These are phyloP conservation scores for Oligia fasciuncula DNA, from an alignment of 2,888 invertebrate genomes.

Conservation along the genomic window DNA sequence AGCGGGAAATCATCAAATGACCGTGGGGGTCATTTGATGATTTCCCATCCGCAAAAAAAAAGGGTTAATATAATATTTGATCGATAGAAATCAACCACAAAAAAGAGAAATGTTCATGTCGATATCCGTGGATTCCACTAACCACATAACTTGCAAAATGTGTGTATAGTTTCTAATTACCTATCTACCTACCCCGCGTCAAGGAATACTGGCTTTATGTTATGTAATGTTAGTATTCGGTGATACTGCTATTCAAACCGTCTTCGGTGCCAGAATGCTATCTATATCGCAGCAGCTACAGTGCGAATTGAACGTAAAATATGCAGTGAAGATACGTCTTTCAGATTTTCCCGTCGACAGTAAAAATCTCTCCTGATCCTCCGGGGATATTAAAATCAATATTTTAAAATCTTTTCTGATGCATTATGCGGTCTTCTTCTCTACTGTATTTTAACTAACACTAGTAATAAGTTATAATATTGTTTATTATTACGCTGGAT, in stretches of 20 bases:
- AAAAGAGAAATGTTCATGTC: too few relatives aligned
- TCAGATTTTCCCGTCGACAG: slow-evolving; percentile 17
- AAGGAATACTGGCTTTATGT: background rate
- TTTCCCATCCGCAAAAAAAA: too few relatives aligned
- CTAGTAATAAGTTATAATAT: too few relatives aligned
- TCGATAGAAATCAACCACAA: too few relatives aligned
- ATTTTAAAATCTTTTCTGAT: slow-evolving; percentile 21
- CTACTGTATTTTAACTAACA: too few relatives aligned
- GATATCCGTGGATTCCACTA: too few relatives aligned
- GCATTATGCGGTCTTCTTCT: background rate
- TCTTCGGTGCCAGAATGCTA: slow-evolving; percentile 9
- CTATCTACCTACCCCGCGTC: background rate
- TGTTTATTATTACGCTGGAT: too few relatives aligned
- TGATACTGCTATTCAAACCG: background rate
- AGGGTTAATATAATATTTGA: too few relatives aligned
- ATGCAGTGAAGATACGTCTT: slow-evolving; percentile 20
- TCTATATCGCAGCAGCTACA: slow-evolving; percentile 24
- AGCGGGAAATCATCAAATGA: too few relatives aligned
- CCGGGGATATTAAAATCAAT: slow-evolving; percentile 21
- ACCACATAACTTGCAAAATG: too few relatives aligned
- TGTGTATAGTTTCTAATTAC: too few relatives aligned
- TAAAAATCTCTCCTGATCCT: slow-evolving; percentile 13
- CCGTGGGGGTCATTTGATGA: too few relatives aligned
- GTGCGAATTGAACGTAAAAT: slow-evolving; percentile 28
- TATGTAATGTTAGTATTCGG: background rate